phyloP scores from a whole-genome alignment of 2,888 invertebrate species.

The Serripes groenlandicus region DNA sequence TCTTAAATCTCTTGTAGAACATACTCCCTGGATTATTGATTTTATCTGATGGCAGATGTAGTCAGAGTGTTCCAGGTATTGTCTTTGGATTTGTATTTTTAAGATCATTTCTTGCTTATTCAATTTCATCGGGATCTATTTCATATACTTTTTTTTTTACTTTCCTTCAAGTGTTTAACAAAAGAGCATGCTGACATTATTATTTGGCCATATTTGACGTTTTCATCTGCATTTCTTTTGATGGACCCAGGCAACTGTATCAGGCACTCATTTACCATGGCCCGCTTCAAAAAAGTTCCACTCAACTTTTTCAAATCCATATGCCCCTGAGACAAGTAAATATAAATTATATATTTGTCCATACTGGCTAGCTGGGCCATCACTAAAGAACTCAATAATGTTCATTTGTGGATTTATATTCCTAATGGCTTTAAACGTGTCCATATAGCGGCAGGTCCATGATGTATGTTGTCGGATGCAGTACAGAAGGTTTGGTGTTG shows the following conservation, averaged over 20 bases:
- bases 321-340: not conserved
- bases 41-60: too few species aligned
- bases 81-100: too few species aligned
- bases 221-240: conserved; percentile 75
- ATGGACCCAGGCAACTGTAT: conserved; percentile 81
- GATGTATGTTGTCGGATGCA: not conserved
- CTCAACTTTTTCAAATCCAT: conserved; percentile 5
- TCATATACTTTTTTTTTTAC: too few species aligned
- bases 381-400: not conserved
- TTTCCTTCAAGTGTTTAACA: too few species aligned
- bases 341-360: not conserved
- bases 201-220: conserved; percentile 53
- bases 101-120: too few species aligned
- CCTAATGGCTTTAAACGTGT: not conserved
- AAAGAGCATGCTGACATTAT: too few species aligned
- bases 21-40: too few species aligned
- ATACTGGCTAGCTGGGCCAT: not conserved
- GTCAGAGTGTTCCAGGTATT: too few species aligned
- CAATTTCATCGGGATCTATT: too few species aligned
- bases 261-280: conserved; percentile 84
- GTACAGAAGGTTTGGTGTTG: not conserved
- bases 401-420: not conserved
- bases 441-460: not conserved
- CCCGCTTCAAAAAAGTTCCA: conserved; percentile 84
- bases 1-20: too few species aligned